These are phyloP conservation scores for Megatriorchis doriae DNA, from an alignment of 2,113 vertebrate genomes.

Conservation along the genomic window DNA sequence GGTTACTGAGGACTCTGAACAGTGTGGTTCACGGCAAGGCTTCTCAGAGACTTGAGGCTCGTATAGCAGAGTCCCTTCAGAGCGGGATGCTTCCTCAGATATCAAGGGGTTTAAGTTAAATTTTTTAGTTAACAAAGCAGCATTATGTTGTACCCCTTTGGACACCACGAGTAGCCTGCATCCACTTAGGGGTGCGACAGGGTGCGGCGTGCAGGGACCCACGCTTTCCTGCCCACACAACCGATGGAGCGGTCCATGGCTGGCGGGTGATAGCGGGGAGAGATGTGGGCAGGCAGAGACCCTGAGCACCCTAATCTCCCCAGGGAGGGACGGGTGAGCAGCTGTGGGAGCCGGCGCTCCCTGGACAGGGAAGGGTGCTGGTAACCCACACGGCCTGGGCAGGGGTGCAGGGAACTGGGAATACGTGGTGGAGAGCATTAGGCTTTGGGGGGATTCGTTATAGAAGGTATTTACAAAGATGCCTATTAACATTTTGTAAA, in stretches of 20 bases:
- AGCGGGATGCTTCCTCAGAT: neutral
- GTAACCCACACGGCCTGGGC: neutral
- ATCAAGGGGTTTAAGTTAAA: neutral
- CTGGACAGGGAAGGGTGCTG: neutral
- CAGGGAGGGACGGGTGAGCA: neutral
- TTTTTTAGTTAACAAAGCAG: neutral
- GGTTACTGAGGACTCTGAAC: neutral
- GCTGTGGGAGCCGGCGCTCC: no score
- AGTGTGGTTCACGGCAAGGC: neutral
- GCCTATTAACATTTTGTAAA: neutral
- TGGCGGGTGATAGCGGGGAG: neutral
- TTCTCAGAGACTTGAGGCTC: neutral
- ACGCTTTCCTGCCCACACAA: neutral
- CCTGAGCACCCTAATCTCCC: neutral
- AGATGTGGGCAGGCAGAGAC: neutral
- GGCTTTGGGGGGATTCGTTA: neutral
- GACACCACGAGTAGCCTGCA: neutral
- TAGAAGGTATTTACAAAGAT: neutral
- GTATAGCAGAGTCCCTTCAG: neutral
- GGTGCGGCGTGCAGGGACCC: accelerated
- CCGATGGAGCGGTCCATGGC: accelerated
- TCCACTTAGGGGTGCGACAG: accelerated
- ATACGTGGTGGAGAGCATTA: neutral
- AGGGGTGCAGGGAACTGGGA: neutral
- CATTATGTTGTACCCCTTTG: neutral